phyloP scores from a whole-genome alignment of 2,113 vertebrate genomes.

The Corynorhinus townsendii region DNA sequence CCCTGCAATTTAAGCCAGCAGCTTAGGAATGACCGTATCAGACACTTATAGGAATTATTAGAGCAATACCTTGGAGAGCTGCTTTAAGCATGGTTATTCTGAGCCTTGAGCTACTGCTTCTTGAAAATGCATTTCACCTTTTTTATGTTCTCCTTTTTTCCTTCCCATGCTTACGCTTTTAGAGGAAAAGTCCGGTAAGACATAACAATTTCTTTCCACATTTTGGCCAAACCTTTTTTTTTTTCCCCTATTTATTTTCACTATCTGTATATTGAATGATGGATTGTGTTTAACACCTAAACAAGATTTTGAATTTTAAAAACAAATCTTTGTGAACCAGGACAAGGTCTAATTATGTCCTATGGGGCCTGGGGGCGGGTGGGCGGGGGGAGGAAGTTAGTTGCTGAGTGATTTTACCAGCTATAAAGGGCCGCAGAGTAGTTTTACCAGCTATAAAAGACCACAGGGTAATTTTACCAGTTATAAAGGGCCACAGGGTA shows the following conservation, averaged over 20 bases:
- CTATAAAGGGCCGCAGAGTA: background rate
- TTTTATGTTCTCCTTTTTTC: slow-evolving; percentile 61
- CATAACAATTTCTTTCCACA: background rate
- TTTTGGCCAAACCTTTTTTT: background rate
- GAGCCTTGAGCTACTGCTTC: background rate
- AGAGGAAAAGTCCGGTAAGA: slow-evolving; percentile 99
- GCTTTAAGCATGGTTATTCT: background rate
- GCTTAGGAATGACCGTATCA: background rate
- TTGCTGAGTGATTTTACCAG: slow-evolving; percentile 40
- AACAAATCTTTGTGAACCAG: slow-evolving; percentile 3
- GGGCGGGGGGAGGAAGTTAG: background rate
- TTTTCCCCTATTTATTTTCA: background rate
- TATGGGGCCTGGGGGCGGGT: background rate
- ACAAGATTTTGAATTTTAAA: slow-evolving; percentile 33
- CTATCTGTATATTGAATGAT: background rate
- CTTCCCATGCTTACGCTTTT: slow-evolving; percentile 72
- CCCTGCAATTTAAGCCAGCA: background rate
- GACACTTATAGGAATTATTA: background rate
- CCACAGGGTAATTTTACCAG: background rate
- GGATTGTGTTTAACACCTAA: slow-evolving; percentile 31
- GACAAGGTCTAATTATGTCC: background rate
- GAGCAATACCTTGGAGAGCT: background rate
- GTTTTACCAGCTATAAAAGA: slow-evolving; percentile 10
- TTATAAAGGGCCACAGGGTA: background rate
- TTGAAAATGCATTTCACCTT: slow-evolving; percentile 31